These are phyloP conservation scores for Aleiodes alternator DNA, from an alignment of 2,888 invertebrate genomes.

Conservation along the genomic window DNA sequence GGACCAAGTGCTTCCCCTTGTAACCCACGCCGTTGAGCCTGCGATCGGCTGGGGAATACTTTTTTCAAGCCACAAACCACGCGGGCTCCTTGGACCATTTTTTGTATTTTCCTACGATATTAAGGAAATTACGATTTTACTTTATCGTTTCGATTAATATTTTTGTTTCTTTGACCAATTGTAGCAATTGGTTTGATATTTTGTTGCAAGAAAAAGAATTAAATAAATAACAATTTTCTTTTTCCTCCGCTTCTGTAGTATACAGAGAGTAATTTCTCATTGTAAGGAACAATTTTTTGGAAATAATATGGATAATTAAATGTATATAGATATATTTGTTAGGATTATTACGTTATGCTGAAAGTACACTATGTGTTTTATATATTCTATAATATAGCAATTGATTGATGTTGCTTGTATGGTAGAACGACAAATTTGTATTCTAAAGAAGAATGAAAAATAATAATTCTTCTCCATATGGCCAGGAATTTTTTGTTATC, in stretches of 20 bases:
- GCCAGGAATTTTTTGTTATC: not conserved
- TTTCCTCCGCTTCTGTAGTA: not conserved
- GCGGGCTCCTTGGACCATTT: conserved; percentile 56
- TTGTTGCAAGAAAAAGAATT: not conserved
- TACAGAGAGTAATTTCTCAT: not conserved
- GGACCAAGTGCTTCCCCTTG: conserved; percentile 73
- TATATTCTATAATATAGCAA: conserved; percentile 29
- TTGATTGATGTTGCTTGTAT: conserved; percentile 32
- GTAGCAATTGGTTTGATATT: not conserved
- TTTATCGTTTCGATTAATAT: conserved; percentile 10
- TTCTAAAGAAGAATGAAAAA: not conserved
- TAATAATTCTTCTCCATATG: not conserved
- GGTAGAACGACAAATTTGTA: conserved; percentile 19
- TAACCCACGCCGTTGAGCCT: conserved; percentile 62
- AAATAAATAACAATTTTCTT: not conserved
- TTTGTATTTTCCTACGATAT: conserved; percentile 56
- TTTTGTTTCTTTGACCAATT: not conserved
- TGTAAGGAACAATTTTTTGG: not conserved
- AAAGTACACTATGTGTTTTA: conserved; percentile 36
- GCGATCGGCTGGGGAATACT: conserved; percentile 44
- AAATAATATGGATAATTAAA: not conserved
- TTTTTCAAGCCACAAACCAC: conserved; percentile 39
- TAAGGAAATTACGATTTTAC: conserved; percentile 39
- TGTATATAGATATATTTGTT: conserved; percentile 29
- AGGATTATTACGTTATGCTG: conserved; percentile 29